Evolutionary conservation across 2,797 vertebrate species (phyloP), one percentile per base, ranked within the genome.

Genomic region (Eleutherodactylus coqui): DNA sequence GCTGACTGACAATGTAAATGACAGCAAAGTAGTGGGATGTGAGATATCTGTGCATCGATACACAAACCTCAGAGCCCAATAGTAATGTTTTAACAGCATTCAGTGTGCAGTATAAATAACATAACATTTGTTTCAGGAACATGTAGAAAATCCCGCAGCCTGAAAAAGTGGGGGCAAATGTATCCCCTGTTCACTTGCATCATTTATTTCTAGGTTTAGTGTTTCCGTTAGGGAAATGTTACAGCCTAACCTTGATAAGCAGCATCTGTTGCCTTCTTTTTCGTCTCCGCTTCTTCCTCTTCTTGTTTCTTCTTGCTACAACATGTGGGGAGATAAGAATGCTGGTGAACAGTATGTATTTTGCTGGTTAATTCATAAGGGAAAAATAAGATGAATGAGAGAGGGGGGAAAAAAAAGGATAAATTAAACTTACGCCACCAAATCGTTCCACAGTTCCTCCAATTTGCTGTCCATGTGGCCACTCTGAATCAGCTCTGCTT

Each of bases 381-480:
- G 29, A 45, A 72, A 34, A 5, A 7, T 1, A 76, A n/a, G n/a
- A n/a, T n/a, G n/a, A n/a, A n/a, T n/a, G n/a, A n/a, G n/a, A 36
- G 11, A n/a, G 5, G 13, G 53, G 17, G 16, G 27, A n/a, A 45
- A 55, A 79, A 83, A 21, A 88, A 84, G n/a, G n/a, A n/a, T n/a
- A n/a, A 43, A 88, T 89, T 90, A 89, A 92, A 95, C 94, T 92
- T 94, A 99, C 97, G 93, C 94, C 84, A 95, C 91, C 89, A 98
- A 96, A 87, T 97, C 96, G 90, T 95, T 96, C 96, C 96, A 98
- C 89, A 98, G 90, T 75, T 97, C 96, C 88, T 97, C 94, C 86
- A 99, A 92, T 92, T 96, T 97, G 89, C 87, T 95, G 90, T 99
- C 98, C 89, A 97, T 94, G 88, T 97, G 96, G 32, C 98, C 98